Percentiles rank a stretch among this genome's conserved stretches.
These are phyloP conservation scores for Puntigrus tetrazona DNA, from an alignment of 2,113 vertebrate species.

Conservation along the genomic window DNA sequence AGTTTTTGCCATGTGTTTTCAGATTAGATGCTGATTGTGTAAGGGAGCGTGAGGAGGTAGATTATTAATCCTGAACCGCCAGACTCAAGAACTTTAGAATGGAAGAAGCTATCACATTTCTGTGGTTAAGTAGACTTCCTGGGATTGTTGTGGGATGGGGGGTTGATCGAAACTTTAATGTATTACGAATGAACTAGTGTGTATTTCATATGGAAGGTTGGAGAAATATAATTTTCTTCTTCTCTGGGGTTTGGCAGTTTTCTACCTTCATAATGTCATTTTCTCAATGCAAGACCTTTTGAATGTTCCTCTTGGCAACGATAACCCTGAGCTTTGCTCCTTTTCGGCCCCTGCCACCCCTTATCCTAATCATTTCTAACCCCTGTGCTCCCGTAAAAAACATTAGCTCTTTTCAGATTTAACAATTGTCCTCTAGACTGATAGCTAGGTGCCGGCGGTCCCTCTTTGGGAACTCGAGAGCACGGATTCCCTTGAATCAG, in stretches of 20 bases:
- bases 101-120: conserved; percentile 11
- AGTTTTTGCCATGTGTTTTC: background rate
- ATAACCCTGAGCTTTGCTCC: conserved; percentile 30
- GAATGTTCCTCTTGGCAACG: conserved; percentile 32
- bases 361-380: conserved; percentile 51
- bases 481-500: conserved; percentile 64
- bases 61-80: background rate
- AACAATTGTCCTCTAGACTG: conserved; percentile 40
- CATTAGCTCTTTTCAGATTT: conserved; percentile 43
- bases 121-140: background rate
- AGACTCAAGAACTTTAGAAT: background rate
- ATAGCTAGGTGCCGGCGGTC: conserved; percentile 34
- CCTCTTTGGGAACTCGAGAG: conserved; percentile 19
- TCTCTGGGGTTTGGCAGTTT: conserved; percentile 21
- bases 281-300: conserved; percentile 19
- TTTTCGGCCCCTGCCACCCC: conserved; percentile 26
- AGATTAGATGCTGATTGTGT: conserved; percentile 12
- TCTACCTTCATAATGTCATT: background rate
- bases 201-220: conserved; percentile 7
- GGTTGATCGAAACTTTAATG: conserved; percentile 36
- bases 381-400: conserved; percentile 48
- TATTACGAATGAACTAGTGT: conserved; percentile 34
- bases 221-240: conserved; percentile 35
- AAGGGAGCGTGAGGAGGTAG: background rate
- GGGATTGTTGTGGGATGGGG: background rate